Percentiles rank a stretch among this genome's conserved stretches.
Conservation (phyloP, 2,888 invertebrate genomes). For the Miltochrista miniata region DNA sequence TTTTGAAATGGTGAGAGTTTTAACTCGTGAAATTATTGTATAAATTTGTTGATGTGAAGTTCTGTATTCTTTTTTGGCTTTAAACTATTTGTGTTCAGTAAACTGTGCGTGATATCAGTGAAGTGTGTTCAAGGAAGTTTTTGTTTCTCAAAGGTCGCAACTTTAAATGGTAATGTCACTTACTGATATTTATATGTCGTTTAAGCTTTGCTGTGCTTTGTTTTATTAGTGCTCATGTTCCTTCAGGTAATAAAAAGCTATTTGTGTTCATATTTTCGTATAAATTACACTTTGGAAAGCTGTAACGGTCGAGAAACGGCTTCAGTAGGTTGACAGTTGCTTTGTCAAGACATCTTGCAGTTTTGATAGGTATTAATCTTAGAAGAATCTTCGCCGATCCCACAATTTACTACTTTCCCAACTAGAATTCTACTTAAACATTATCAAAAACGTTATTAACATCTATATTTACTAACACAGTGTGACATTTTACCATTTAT, state of each 20-base stretch:
- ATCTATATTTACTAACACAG: slow-evolving; percentile 5
- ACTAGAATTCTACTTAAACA: not conserved
- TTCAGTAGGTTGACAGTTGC: slow-evolving; percentile 37
- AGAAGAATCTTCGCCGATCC: slow-evolving; percentile 14
- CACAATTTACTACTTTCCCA: slow-evolving; percentile 1
- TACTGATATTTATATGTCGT: slow-evolving; percentile 55
- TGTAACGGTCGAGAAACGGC: slow-evolving; percentile 26
- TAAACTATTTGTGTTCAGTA: slow-evolving; percentile 40
- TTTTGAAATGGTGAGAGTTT: slow-evolving; percentile 72
- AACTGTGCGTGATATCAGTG: slow-evolving; percentile 55
- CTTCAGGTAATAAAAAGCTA: slow-evolving; percentile 24
- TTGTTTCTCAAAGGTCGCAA: slow-evolving; percentile 70
- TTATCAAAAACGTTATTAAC: not conserved
- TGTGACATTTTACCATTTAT: slow-evolving; percentile 12
- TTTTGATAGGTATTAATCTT: slow-evolving; percentile 24
- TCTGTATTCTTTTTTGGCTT: slow-evolving; percentile 35
- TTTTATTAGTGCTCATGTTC: slow-evolving; percentile 41
- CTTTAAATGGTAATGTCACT: slow-evolving; percentile 65
- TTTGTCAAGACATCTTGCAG: slow-evolving; percentile 37
- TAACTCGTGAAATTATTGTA: slow-evolving; percentile 52
- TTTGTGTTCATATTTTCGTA: slow-evolving; percentile 16
- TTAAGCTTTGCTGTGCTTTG: slow-evolving; percentile 56
- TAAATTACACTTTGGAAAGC: slow-evolving; percentile 11
- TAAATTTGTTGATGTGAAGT: slow-evolving; percentile 44
- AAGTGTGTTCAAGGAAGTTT: slow-evolving; percentile 57